phyloP scores from a whole-genome alignment of 2,113 vertebrate species.

The Amphiprion percula region DNA sequence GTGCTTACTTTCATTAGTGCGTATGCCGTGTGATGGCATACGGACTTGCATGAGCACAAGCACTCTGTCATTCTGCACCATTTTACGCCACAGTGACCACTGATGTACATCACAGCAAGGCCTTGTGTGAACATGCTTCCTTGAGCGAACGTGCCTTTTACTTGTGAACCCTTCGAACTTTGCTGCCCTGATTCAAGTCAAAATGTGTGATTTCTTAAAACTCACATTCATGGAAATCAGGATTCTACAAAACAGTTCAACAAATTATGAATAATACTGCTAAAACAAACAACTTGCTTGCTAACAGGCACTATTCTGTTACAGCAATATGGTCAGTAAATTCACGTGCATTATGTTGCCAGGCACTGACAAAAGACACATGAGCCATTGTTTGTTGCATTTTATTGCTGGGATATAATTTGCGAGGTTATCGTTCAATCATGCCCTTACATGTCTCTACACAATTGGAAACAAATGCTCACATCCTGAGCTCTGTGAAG shows the following conservation, averaged over 20 bases:
- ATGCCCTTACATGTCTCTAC: background rate
- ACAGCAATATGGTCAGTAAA: background rate
- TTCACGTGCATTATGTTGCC: background rate
- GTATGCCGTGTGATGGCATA: background rate
- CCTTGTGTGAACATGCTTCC: background rate
- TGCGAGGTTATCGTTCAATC: background rate
- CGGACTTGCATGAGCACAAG: background rate
- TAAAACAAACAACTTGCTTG: no score
- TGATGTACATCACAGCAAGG: slow-evolving; percentile 8
- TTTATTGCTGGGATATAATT: background rate
- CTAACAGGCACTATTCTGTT: no score
- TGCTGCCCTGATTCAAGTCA: background rate
- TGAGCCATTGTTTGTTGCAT: background rate
- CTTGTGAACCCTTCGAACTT: background rate
- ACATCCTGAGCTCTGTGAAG: background rate
- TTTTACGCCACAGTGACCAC: background rate
- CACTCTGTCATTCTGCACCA: background rate
- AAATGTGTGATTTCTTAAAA: background rate
- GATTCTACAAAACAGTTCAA: no score
- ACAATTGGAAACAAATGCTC: background rate
- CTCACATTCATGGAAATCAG: no score
- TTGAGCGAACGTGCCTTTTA: background rate
- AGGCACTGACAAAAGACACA: background rate
- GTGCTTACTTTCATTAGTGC: background rate
- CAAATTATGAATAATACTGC: no score